phyloP scores from a whole-genome alignment of 2,113 vertebrate species.

The Seriola quinqueradiata region DNA sequence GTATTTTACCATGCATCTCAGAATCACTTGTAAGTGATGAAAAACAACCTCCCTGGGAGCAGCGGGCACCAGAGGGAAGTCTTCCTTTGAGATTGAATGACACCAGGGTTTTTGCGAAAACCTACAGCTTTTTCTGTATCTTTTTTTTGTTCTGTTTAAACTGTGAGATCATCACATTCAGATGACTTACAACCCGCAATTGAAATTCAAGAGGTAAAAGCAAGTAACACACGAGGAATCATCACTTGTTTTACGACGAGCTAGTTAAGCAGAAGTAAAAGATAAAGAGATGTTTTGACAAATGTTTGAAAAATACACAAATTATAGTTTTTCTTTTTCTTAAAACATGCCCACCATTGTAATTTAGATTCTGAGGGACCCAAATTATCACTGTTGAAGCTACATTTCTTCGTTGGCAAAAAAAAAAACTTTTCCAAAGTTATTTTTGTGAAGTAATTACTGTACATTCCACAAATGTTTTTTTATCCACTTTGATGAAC shows the following conservation, averaged over 20 bases:
- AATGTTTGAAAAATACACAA: not conserved
- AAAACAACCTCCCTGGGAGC: constrained; percentile 9
- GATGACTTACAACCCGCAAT: not conserved
- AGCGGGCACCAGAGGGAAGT: not conserved
- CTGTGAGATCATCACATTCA: constrained; percentile 9
- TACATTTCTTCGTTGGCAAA: not conserved
- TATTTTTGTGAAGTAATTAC: constrained; percentile 9
- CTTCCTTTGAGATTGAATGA: not conserved
- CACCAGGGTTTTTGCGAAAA: not conserved
- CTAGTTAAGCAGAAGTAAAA: not conserved
- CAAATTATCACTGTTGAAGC: not conserved
- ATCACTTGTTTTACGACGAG: not conserved
- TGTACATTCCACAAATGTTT: not conserved
- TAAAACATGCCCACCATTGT: not conserved
- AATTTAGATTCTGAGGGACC: not conserved
- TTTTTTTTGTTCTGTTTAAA: not conserved
- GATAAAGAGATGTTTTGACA: not conserved
- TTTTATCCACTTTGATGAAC: not conserved
- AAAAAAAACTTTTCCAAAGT: not conserved
- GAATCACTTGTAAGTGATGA: not conserved
- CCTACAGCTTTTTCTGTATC: not conserved
- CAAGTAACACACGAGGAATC: not conserved
- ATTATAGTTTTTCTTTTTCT: not conserved
- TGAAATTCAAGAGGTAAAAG: not conserved
- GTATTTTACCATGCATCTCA: constrained; percentile 41